Percentiles rank a stretch among this genome's conserved stretches.
These are phyloP conservation scores for Fulmarus glacialis DNA, from an alignment of 2,113 vertebrate genomes.

Conservation along the genomic window DNA sequence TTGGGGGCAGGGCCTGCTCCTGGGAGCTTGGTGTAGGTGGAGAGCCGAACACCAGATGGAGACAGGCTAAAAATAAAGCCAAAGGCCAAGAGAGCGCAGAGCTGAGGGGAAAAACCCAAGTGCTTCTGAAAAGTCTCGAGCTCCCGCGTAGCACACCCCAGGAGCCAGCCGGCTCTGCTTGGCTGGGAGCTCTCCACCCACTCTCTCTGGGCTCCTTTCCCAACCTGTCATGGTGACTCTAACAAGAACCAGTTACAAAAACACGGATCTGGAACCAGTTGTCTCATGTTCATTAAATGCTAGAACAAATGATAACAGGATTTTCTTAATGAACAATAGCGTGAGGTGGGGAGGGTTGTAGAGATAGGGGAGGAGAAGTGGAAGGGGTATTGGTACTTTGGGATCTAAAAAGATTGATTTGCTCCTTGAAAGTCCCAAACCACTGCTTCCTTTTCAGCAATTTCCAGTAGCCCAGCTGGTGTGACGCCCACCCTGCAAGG, in stretches of 20 bases:
- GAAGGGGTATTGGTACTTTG: neutral
- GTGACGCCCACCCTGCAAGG: neutral
- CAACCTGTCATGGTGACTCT: neutral
- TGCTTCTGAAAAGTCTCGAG: neutral
- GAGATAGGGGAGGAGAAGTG: neutral
- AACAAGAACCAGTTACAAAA: constrained; percentile 9
- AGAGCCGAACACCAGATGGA: neutral
- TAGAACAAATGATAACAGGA: neutral
- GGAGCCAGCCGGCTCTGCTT: neutral
- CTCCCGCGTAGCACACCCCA: neutral
- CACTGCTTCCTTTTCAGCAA: neutral
- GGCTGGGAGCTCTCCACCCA: neutral
- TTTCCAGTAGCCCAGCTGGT: neutral
- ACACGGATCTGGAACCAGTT: neutral
- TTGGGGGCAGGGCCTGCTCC: neutral
- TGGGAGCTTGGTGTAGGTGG: neutral
- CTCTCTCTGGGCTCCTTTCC: neutral
- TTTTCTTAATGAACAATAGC: neutral
- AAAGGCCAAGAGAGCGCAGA: neutral
- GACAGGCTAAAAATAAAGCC: neutral
- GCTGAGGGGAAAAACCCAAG: neutral
- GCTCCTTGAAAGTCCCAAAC: neutral
- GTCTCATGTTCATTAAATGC: neutral
- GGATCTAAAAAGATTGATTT: neutral
- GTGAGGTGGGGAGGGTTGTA: neutral